Conservation (phyloP, 2,888 invertebrate genomes). For the Nowickia ferox region DNA sequence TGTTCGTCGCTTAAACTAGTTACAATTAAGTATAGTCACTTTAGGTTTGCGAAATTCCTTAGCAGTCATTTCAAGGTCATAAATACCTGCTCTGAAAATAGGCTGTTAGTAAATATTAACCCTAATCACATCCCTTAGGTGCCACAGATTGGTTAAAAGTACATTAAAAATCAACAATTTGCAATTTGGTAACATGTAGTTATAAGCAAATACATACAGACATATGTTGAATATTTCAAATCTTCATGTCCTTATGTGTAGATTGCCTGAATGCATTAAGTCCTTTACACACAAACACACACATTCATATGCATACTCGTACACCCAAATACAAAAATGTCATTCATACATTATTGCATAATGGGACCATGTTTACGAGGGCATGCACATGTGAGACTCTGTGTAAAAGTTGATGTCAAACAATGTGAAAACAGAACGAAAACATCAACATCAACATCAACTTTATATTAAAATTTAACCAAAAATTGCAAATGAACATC, state of each 20-base stretch:
- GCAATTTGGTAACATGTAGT: constrained; percentile 28
- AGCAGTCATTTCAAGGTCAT: too few species aligned
- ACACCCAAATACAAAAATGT: constrained; percentile 13
- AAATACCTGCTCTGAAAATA: too few species aligned
- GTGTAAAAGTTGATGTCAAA: constrained; percentile 57
- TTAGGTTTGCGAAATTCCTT: too few species aligned
- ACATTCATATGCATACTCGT: background rate
- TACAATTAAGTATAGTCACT: too few species aligned
- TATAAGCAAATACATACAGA: background rate
- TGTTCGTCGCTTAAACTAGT: too few species aligned
- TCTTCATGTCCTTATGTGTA: constrained; percentile 18
- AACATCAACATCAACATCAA: constrained; percentile 58
- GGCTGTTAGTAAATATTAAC: too few species aligned
- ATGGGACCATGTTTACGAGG: constrained; percentile 16
- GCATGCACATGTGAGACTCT: background rate
- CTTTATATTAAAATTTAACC: constrained; percentile 58
- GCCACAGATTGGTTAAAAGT: constrained; percentile 27
- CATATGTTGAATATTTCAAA: constrained; percentile 48
- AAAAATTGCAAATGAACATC: constrained; percentile 54
- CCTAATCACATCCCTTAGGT: background rate
- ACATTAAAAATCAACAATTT: constrained; percentile 50
- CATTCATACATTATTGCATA: constrained; percentile 48
- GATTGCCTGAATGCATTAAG: constrained; percentile 11
- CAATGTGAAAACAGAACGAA: constrained; percentile 50
- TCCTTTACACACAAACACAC: background rate